phyloP scores from a whole-genome alignment of 1,140 invertebrate genomes.

The Formica selysi region DNA sequence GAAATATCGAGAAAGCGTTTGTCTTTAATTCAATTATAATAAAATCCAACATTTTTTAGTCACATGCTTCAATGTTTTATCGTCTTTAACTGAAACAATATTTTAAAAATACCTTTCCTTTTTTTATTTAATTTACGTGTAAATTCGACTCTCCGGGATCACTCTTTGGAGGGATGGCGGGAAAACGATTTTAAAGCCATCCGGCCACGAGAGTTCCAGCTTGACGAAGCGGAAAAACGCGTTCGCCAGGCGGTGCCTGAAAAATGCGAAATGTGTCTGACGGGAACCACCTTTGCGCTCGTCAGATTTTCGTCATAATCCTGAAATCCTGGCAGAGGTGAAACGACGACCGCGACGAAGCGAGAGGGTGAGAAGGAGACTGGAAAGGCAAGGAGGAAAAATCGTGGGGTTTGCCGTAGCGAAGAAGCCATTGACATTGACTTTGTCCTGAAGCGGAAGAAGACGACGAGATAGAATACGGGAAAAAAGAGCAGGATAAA shows the following conservation, averaged over 20 bases:
- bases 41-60: background rate
- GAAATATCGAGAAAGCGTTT: background rate
- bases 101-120: background rate
- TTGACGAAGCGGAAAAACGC: constrained; percentile 64
- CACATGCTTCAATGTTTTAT: background rate
- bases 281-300: constrained; percentile 42
- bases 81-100: background rate
- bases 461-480: background rate
- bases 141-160: constrained; percentile 23
- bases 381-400: constrained; percentile 28
- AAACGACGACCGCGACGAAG: constrained; percentile 11
- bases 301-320: constrained; percentile 62
- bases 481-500: background rate
- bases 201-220: constrained; percentile 27
- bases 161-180: background rate
- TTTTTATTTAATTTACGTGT: constrained; percentile 22
- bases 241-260: constrained; percentile 45
- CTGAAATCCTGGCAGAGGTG: constrained; percentile 11
- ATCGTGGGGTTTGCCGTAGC: background rate
- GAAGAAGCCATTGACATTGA: constrained; percentile 69
- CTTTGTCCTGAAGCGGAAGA: constrained; percentile 45
- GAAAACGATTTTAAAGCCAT: constrained; percentile 59
- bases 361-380: too few relatives aligned
- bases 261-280: constrained; percentile 66
- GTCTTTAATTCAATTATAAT: background rate